Evolutionary conservation across 2,797 vertebrate species (phyloP).

Genomic region (Sebastes cheni): DNA sequence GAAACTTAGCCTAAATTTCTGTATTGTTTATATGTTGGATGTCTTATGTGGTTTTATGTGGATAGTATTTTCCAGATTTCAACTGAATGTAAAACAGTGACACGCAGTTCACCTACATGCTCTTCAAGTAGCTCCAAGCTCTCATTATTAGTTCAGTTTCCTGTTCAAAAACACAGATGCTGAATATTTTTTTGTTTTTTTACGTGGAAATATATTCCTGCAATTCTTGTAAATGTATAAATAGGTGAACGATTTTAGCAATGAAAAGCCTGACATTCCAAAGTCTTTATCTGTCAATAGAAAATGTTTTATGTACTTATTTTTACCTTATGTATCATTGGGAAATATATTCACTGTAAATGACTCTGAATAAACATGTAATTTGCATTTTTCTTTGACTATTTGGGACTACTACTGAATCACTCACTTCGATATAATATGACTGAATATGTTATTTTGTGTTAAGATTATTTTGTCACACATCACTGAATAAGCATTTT

Average conservation of each 20-base stretch:
- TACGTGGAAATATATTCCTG: slow-evolving; percentile 39
- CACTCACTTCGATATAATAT: accelerated
- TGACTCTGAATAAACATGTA: slow-evolving; percentile 68
- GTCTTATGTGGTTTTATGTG: slow-evolving; percentile 62
- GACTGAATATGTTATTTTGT: neutral
- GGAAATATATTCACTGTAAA: slow-evolving; percentile 73
- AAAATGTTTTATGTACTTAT: slow-evolving; percentile 77
- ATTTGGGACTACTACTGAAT: neutral
- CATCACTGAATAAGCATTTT: neutral
- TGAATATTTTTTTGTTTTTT: neutral
- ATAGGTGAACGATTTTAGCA: slow-evolving; percentile 58
- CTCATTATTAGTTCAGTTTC: slow-evolving; percentile 22
- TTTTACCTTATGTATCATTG: slow-evolving; percentile 72
- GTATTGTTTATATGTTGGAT: slow-evolving; percentile 69
- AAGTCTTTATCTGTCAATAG: slow-evolving; percentile 71
- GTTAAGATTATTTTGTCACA: neutral
- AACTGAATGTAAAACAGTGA: slow-evolving; percentile 70
- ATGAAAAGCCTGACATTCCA: slow-evolving; percentile 71
- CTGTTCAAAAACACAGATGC: slow-evolving; percentile 17
- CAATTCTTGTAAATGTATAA: slow-evolving; percentile 70
- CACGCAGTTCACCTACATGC: slow-evolving; percentile 33
- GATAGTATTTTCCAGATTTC: slow-evolving; percentile 65
- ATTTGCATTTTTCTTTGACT: slow-evolving; percentile 60
- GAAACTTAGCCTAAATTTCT: slow-evolving; percentile 55
- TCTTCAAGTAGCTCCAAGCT: slow-evolving; percentile 33